These are phyloP conservation scores for Sanderia malayensis DNA, from an alignment of 30 jellyfish, hydroid and myxozoan genomes.

Conservation along the genomic window DNA sequence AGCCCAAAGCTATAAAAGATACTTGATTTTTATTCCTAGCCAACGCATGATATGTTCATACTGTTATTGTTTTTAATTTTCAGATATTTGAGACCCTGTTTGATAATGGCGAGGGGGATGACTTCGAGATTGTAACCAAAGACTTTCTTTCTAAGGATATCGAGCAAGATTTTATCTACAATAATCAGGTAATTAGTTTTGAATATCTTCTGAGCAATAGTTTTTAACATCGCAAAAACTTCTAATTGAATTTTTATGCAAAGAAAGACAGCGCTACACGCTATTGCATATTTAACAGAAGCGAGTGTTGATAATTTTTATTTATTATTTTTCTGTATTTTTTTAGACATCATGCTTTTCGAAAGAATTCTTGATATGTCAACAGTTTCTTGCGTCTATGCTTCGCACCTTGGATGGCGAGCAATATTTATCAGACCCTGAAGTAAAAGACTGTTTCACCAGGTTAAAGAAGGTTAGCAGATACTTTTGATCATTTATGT, in stretches of 20 bases:
- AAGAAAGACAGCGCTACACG: no score
- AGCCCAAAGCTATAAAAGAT: no score
- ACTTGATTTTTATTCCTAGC: no score
- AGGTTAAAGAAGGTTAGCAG: conserved; percentile 37
- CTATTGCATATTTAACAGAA: no score
- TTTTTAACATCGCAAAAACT: no score
- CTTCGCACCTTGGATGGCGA: conserved; percentile 11
- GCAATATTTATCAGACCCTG: conserved; percentile 48
- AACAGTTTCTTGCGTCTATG: conserved; percentile 24
- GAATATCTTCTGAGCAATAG: no score
- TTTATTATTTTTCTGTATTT: no score
- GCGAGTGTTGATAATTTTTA: no score
- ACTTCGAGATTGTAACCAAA: background rate
- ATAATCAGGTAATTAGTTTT: background rate
- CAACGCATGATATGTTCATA: no score
- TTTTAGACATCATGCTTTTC: conserved; percentile 30
- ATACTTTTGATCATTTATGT: background rate
- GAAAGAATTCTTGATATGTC: conserved; percentile 46
- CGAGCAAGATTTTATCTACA: background rate
- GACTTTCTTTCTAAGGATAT: background rate
- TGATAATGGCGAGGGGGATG: conserved; percentile 1
- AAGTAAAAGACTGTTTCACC: conserved; percentile 40
- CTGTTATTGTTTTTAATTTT: no score
- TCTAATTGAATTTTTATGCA: no score
- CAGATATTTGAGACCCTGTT: no score